Base-by-base conservation (phyloP, 2,888 invertebrate species). In the Danaus chrysippus region DNA sequence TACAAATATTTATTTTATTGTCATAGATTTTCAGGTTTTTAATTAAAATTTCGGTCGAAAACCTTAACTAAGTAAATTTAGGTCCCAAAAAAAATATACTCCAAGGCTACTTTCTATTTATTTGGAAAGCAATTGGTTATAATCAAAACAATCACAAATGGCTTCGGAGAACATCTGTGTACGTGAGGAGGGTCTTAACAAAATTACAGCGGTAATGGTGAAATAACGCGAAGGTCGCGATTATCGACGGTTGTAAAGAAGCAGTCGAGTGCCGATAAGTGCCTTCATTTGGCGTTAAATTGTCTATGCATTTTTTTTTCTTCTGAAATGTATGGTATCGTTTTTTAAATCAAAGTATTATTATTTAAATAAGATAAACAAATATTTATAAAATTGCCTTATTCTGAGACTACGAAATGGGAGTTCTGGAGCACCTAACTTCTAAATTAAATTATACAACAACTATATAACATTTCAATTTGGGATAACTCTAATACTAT, bases 171-270 rank as follows among this genome's bases (percentile, higher is more conserved):
- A 59, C 59, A 60, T 57, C 46, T 54, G 59, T 56, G 53, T 59
- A 59, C 56, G 59, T 59, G 59, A 62, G 11, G 55, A 63, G 59
- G 63, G 46, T 59, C 57, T 63, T 63, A 63, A 63, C 59, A 54
- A 59, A 63, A 63, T 63, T 63, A 63, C 63, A 59, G 46, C 54
- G 63, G 59, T 59, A 63, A 63, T 60, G 59, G 63, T n/a, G 49
- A 57, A 57, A 57, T 59, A 63, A 63, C 43, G 46, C 43, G 42
- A 59, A 57, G 54, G 56, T 59, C 53, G 41, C 54, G 63, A 63
- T 63, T 63, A 59, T 59, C 54, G 59, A 59, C 46, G 46, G 59
- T 59, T 59, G 63, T 59, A 54, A 56, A 59, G 56, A 63, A 63
- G 56, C 56, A 59, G 54, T 44, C 44, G 59, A 57, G 42, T 63